Percentiles rank a stretch among this genome's conserved stretches.
Conservation (phyloP, 2,113 vertebrate genomes). For the Scomber japonicus region DNA sequence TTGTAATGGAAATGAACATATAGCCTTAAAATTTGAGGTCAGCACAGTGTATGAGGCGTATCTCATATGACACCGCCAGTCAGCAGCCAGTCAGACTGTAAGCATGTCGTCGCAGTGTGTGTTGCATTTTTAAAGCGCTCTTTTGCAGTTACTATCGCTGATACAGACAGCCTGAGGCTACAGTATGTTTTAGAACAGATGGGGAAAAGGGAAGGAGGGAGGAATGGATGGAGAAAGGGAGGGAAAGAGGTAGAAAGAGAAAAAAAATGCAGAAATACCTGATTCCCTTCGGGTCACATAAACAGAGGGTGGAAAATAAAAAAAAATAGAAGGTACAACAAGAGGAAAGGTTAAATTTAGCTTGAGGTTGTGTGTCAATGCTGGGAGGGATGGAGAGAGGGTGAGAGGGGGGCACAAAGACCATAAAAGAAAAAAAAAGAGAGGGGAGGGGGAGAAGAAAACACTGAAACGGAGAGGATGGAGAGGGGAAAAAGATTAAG, state of each 20-base stretch:
- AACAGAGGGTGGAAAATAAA: background rate
- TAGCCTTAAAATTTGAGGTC: background rate
- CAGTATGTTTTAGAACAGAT: constrained; percentile 11
- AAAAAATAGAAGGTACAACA: background rate
- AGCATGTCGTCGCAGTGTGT: constrained; percentile 8
- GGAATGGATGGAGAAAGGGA: background rate
- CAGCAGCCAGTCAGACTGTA: background rate
- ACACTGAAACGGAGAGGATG: background rate
- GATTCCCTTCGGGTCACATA: background rate
- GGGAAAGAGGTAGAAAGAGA: no score
- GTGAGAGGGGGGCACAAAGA: background rate
- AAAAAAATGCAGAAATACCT: no score
- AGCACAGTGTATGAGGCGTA: background rate
- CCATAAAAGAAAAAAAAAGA: background rate
- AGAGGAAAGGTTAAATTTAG: constrained; percentile 31
- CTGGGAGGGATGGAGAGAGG: background rate
- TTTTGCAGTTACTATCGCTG: constrained; percentile 23
- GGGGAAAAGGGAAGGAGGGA: background rate
- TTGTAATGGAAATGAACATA: constrained; percentile 18
- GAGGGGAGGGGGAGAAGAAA: background rate
- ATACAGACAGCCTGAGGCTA: constrained; percentile 13
- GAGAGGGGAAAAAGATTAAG: background rate
- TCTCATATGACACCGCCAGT: background rate
- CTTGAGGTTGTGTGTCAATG: constrained; percentile 11
- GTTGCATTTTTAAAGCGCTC: constrained; percentile 48